Percentiles rank a stretch among this genome's conserved stretches.
phyloP scores from a whole-genome alignment of 1,140 invertebrate species.

The Drosophila ogumai region DNA sequence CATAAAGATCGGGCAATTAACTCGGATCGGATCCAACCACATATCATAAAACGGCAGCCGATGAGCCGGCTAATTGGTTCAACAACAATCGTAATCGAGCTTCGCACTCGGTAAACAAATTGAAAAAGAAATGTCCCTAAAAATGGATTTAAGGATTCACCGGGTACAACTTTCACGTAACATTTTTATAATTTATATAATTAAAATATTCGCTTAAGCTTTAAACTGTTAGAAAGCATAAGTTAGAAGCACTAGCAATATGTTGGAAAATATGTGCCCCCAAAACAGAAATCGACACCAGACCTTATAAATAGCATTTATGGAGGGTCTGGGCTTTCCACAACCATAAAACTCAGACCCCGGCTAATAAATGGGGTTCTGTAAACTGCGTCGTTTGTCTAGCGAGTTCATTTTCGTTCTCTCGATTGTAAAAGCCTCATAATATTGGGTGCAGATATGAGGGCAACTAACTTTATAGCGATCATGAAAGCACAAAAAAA shows the following conservation, averaged over 20 bases:
- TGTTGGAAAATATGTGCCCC: neutral
- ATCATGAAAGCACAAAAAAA: constrained; percentile 24
- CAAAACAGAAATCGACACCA: neutral
- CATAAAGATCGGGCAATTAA: constrained; percentile 45
- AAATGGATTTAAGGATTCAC: neutral
- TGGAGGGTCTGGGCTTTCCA: constrained; percentile 21
- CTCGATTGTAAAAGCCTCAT: constrained; percentile 21
- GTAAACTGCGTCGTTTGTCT: constrained; percentile 50
- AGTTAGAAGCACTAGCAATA: neutral
- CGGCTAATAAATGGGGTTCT: constrained; percentile 33
- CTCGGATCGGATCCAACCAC: constrained; percentile 16
- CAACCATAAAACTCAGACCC: constrained; percentile 29
- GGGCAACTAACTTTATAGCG: constrained; percentile 31
- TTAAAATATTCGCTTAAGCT: neutral
- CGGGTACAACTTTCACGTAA: neutral
- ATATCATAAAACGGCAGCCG: constrained; percentile 24
- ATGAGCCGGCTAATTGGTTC: constrained; percentile 39
- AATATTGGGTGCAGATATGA: constrained; percentile 35
- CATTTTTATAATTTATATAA: neutral
- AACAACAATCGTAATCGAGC: constrained; percentile 25
- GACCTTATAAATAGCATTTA: constrained; percentile 42
- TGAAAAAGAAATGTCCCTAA: neutral
- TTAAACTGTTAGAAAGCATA: no score
- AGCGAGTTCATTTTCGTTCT: constrained; percentile 29
- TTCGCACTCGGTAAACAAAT: constrained; percentile 7